Evolutionary conservation across 2,888 invertebrate species (phyloP).

Genomic region (Aethes cnicana): DNA sequence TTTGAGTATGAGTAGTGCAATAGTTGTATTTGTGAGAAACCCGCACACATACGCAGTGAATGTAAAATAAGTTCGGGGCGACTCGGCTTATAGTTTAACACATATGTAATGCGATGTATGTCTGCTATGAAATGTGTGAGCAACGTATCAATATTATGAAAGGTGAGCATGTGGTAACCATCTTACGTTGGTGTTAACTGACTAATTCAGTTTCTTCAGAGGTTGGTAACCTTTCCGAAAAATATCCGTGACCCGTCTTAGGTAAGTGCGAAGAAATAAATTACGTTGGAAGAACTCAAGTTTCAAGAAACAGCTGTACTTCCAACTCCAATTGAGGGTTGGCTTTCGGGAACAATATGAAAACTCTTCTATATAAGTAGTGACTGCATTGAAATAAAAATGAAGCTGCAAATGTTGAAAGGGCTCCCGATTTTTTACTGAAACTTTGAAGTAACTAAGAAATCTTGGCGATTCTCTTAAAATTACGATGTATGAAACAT

Average conservation of each 20-base stretch:
- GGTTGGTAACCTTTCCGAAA: conserved; percentile 54
- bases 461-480: too few species aligned
- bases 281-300: too few species aligned
- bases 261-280: too few species aligned
- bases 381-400: too few species aligned
- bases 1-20: conserved; percentile 20
- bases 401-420: too few species aligned
- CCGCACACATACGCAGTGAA: conserved; percentile 36
- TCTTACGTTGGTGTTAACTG: conserved; percentile 47
- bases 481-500: too few species aligned
- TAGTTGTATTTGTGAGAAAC: conserved; percentile 31
- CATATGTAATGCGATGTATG: conserved; percentile 40
- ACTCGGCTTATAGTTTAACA: conserved; percentile 56
- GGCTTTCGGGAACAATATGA: too few species aligned
- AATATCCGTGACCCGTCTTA: conserved; percentile 16
- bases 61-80: conserved; percentile 46
- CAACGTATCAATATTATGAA: conserved; percentile 49
- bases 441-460: too few species aligned
- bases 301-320: too few species aligned
- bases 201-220: conserved; percentile 56
- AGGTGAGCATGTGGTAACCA: conserved; percentile 50
- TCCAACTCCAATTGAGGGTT: too few species aligned
- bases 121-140: conserved; percentile 39
- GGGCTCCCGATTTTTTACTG: too few species aligned
- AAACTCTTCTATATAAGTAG: too few species aligned